Evolutionary conservation across 2,888 invertebrate genomes (phyloP), one percentile per base, ranked within the genome.

Genomic region (Iselma pallidipennis): DNA sequence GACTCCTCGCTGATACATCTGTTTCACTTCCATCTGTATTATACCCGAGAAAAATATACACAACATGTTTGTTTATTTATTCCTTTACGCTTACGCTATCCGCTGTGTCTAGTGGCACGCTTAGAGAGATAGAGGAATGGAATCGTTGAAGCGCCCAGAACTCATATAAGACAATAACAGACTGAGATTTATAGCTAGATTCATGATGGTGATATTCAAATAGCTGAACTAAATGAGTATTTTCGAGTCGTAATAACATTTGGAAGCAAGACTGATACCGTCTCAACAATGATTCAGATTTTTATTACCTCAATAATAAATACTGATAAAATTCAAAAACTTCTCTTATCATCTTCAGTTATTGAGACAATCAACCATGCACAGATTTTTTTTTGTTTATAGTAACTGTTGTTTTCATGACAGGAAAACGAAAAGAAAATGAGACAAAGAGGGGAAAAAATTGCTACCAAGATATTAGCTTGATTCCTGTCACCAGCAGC

Each of bases 191-290:
- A 61, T 61, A 37, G 61, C 33, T 57, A 53, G 61, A 61, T 53
- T n/a, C 54, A 42, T 51, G 51, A 48, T 60, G 54, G 29, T 61
- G 61, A 61, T 61, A 61, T 61, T 61, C 57, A 61, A 61, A 61
- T 61, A 61, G 55, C 42, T 42, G 26, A 57, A 54, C 28, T 49
- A 57, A 57, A 57, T 61, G 61, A 50, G 57, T 28, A 53, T 26
- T 33, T 49, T 54, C 49, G 48, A 55, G 51, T 60, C 51, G 55
- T 50, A 42, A 59, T 37, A 37, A 37, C 16, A 37, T 37, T 16
- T 9, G 16, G 10, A 37, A 37, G 16, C 37, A 37, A 16, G 16
- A 37, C 19, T 37, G 16, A 37, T 37, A 5, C 1, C 26, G 6
- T 26, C 2, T 37, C 37, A 16, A 37, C 37, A 9, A 37, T 37